These are phyloP conservation scores for Ennomos erosarius DNA, from an alignment of 2,888 invertebrate genomes.

Conservation along the genomic window DNA sequence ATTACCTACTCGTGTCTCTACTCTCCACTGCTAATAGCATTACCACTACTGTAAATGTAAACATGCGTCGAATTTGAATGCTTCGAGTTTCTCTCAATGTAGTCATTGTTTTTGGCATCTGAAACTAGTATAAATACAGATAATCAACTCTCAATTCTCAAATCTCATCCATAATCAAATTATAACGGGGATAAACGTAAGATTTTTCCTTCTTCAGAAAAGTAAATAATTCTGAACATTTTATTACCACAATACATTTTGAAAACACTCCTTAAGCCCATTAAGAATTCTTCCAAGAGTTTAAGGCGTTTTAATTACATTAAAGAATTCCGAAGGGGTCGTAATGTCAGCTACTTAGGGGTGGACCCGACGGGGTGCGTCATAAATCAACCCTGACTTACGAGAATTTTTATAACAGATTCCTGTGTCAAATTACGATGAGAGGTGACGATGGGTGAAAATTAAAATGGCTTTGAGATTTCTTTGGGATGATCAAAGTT, in stretches of 20 bases:
- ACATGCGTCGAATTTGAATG: too few species aligned
- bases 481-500: constrained; percentile 1
- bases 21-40: too few species aligned
- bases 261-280: constrained; percentile 16
- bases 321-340: constrained; percentile 49
- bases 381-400: constrained; percentile 53
- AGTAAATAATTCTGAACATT: not conserved
- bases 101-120: too few species aligned
- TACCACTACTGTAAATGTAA: too few species aligned
- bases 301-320: constrained; percentile 57
- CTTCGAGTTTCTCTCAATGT: too few species aligned
- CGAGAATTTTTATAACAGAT: constrained; percentile 45
- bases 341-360: constrained; percentile 39
- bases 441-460: constrained; percentile 26
- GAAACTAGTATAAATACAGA: too few species aligned
- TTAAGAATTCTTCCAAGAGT: constrained; percentile 25
- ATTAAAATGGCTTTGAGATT: constrained; percentile 17
- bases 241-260: constrained; percentile 26
- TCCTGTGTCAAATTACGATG: constrained; percentile 40
- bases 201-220: too few species aligned
- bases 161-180: too few species aligned
- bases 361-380: constrained; percentile 25
- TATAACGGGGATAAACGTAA: too few species aligned
- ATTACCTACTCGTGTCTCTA: too few species aligned
- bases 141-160: too few species aligned